These are phyloP conservation scores for Merodon equestris DNA, from an alignment of 2,888 invertebrate genomes.

Conservation along the genomic window DNA sequence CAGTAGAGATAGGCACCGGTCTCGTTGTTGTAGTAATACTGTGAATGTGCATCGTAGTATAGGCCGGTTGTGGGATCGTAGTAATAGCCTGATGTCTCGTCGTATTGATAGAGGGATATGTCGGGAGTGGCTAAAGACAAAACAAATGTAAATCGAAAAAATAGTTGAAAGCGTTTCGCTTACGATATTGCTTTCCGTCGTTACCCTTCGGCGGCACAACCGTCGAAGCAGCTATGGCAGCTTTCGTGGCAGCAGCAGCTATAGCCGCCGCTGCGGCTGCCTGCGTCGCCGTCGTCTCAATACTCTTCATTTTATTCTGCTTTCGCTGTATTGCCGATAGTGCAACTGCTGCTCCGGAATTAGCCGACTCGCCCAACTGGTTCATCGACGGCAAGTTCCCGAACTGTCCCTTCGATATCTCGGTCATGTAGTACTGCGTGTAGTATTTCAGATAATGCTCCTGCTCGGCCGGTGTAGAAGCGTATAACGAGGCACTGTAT, in stretches of 20 bases:
- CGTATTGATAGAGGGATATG: slow-evolving; percentile 94
- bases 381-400: slow-evolving; percentile 73
- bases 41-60: slow-evolving; percentile 97
- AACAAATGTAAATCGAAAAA: background rate
- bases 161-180: slow-evolving; percentile 60
- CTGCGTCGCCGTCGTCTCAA: slow-evolving; percentile 76
- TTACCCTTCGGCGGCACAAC: slow-evolving; percentile 75
- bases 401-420: slow-evolving; percentile 76
- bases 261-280: slow-evolving; percentile 75
- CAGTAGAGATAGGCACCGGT: slow-evolving; percentile 96
- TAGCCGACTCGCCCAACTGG: slow-evolving; percentile 80
- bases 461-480: slow-evolving; percentile 85
- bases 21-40: slow-evolving; percentile 97
- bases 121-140: slow-evolving; percentile 85
- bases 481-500: slow-evolving; percentile 87
- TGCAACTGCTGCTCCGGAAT: slow-evolving; percentile 93
- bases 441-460: slow-evolving; percentile 86
- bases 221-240: slow-evolving; percentile 75
- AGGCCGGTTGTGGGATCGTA: slow-evolving; percentile 95
- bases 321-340: slow-evolving; percentile 87
- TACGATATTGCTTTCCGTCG: slow-evolving; percentile 77
- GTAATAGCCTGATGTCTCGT: slow-evolving; percentile 96
- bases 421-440: slow-evolving; percentile 84
- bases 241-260: slow-evolving; percentile 74
- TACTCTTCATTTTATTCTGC: slow-evolving; percentile 76